A percentile compares a stretch with the other conserved stretches of the same genome.
Conservation (phyloP, 2,888 invertebrate species). For the Teleiodes luculella region DNA sequence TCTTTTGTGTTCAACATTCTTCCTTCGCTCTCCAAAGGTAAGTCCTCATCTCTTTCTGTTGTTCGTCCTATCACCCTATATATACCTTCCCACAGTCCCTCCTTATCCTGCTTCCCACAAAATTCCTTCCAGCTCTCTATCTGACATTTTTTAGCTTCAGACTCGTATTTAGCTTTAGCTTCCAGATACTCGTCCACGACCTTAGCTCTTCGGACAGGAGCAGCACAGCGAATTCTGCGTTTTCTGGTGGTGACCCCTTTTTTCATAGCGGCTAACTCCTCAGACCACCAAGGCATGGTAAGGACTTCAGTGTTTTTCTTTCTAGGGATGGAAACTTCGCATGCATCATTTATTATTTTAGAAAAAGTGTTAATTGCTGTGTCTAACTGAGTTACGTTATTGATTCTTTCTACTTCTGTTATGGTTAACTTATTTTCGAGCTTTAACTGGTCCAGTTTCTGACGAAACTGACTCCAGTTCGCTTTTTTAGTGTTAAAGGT, state of each 20-base stretch:
- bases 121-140: too few relatives aligned
- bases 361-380: background rate
- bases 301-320: background rate
- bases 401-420: background rate
- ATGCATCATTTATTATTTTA: background rate
- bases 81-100: too few relatives aligned
- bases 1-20: background rate
- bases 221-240: background rate
- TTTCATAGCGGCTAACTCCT: background rate
- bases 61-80: background rate
- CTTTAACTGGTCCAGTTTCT: background rate
- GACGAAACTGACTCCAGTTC: background rate
- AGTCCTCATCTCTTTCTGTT: background rate
- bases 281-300: conserved; percentile 5
- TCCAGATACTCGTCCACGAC: background rate
- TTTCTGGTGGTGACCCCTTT: background rate
- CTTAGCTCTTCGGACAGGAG: background rate
- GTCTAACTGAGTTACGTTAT: background rate
- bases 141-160: background rate
- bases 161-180: background rate
- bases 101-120: too few relatives aligned
- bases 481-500: background rate
- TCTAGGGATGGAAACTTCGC: background rate
- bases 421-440: background rate
- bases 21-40: background rate